Evolutionary conservation across 2,113 vertebrate genomes (phyloP).

Genomic region (Otus sunia): DNA sequence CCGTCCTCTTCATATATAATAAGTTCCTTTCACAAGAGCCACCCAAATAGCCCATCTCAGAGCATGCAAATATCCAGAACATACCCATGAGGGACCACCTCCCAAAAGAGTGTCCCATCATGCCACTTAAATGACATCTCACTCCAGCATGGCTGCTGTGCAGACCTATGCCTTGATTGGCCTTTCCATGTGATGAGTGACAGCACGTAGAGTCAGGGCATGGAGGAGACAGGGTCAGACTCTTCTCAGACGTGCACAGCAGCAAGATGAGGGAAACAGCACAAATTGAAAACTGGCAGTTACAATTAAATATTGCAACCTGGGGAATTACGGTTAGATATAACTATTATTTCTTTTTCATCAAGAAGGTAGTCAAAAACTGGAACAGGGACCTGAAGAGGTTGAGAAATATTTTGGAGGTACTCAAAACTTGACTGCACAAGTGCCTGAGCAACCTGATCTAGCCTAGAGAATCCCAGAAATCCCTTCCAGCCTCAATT

Average conservation of each 20-base stretch:
- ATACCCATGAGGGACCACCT: background rate
- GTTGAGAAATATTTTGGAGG: background rate
- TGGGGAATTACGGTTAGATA: background rate
- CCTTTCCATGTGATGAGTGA: background rate
- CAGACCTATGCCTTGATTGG: background rate
- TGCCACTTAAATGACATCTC: background rate
- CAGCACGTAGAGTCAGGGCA: background rate
- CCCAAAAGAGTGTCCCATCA: background rate
- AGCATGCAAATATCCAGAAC: background rate
- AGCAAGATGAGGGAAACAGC: background rate
- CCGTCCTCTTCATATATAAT: background rate
- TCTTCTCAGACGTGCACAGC: rapidly evolving
- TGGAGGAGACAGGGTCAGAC: background rate
- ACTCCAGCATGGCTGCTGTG: background rate
- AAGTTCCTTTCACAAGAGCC: background rate
- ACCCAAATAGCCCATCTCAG: background rate
- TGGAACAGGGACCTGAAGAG: background rate
- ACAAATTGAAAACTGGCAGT: background rate
- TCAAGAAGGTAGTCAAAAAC: background rate
- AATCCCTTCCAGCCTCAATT: background rate
- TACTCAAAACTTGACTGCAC: background rate
- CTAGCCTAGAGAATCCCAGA: background rate
- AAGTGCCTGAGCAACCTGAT: background rate
- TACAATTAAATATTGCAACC: background rate
- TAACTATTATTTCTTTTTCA: background rate